Evolutionary conservation across 2,113 vertebrate genomes (phyloP).

Genomic region (Scopus umbretta): DNA sequence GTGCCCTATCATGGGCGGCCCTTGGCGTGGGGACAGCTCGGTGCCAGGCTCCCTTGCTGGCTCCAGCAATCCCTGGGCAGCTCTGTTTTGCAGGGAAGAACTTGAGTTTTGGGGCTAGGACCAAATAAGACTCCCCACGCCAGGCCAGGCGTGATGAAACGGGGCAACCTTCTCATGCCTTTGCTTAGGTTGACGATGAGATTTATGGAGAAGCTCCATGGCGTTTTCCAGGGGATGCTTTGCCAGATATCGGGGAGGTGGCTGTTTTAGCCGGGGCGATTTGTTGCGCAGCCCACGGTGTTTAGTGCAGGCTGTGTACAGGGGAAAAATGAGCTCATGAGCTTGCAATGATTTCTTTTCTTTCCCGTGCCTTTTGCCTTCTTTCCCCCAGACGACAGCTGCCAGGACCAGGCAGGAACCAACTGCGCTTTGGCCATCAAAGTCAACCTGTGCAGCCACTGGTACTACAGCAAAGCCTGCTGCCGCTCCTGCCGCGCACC

Average conservation of each 20-base stretch:
- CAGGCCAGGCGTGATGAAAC: not conserved
- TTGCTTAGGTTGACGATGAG: fast-evolving
- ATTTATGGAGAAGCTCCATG: not conserved
- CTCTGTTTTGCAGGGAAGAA: not conserved
- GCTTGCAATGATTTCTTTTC: not conserved
- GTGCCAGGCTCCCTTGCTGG: not conserved
- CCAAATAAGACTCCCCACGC: not conserved
- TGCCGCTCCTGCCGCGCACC: constrained; percentile 87
- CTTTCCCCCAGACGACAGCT: constrained; percentile 85
- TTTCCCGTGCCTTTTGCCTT: not conserved
- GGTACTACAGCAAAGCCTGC: constrained; percentile 99
- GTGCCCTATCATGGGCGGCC: not conserved
- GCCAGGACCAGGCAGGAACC: constrained; percentile 93
- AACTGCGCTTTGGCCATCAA: constrained; percentile 96
- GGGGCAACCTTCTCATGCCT: fast-evolving
- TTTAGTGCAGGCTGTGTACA: not conserved
- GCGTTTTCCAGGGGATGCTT: not conserved
- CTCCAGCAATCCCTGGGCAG: not conserved
- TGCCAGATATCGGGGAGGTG: not conserved
- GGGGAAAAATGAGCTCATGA: fast-evolving
- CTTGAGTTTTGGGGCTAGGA: not conserved
- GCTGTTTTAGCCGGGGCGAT: not conserved
- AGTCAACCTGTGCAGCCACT: constrained; percentile 96
- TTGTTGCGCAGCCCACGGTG: fast-evolving
- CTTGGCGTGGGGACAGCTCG: not conserved